These are phyloP conservation scores for Platycheirus albimanus DNA, from an alignment of 2,888 invertebrate genomes.

Conservation along the genomic window DNA sequence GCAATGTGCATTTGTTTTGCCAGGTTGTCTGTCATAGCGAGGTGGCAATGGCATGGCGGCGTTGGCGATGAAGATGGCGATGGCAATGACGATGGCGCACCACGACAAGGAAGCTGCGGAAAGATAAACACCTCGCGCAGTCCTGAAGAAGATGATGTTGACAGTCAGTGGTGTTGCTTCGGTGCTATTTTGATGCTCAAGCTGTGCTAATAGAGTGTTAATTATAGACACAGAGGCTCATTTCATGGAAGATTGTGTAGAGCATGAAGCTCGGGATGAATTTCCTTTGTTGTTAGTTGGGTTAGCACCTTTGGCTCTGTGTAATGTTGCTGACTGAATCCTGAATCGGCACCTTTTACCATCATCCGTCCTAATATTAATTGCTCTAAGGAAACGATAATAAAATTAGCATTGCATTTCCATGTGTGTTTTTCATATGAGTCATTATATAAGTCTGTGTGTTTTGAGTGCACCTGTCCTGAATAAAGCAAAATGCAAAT, in stretches of 20 bases:
- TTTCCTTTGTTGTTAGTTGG: constrained; percentile 13
- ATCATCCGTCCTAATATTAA: neutral
- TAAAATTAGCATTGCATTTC: neutral
- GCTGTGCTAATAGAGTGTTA: constrained; percentile 71
- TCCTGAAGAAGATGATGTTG: constrained; percentile 63
- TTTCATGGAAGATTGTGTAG: constrained; percentile 55
- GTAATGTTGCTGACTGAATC: neutral
- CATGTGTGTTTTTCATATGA: neutral
- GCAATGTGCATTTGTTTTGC: constrained; percentile 67
- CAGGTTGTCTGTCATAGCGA: constrained; percentile 28
- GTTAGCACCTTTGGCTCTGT: constrained; percentile 27
- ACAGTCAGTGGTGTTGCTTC: constrained; percentile 46
- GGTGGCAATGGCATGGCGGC: too few species aligned
- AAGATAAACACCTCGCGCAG: constrained; percentile 52
- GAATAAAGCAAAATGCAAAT: too few species aligned
- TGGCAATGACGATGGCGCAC: constrained; percentile 8
- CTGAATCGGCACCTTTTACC: constrained; percentile 2
- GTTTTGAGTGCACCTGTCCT: too few species aligned
- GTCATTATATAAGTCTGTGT: neutral
- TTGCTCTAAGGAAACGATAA: constrained; percentile 2
- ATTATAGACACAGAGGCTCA: constrained; percentile 56
- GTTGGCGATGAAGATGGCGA: too few species aligned
- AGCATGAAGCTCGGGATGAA: constrained; percentile 27
- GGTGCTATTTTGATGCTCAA: constrained; percentile 59
- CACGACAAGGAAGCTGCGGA: constrained; percentile 43